phyloP scores from a whole-genome alignment of 2,888 invertebrate genomes.

The Prostheceraeus crozeri region DNA sequence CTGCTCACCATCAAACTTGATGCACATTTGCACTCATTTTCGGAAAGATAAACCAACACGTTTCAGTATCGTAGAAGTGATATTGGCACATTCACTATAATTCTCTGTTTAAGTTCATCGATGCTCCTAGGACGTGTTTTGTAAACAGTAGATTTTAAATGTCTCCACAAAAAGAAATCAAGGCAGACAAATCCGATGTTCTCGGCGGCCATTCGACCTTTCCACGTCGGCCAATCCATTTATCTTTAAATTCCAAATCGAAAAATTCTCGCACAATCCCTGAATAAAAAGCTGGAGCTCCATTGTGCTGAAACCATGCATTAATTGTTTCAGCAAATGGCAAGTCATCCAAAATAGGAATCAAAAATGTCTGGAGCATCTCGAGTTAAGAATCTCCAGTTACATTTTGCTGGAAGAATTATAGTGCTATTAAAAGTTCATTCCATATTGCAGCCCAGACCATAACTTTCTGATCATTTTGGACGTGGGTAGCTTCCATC shows the following conservation, averaged over 20 bases:
- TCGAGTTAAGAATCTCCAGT: conserved; percentile 23
- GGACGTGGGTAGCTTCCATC: conserved; percentile 28
- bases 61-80: conserved; percentile 22
- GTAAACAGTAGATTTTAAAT: conserved; percentile 19
- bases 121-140: conserved; percentile 11
- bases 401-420: conserved; percentile 12
- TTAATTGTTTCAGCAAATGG: conserved; percentile 18
- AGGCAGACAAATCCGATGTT: conserved; percentile 20
- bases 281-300: conserved; percentile 16
- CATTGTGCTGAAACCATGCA: conserved; percentile 20
- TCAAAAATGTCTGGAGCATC: conserved; percentile 24
- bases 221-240: conserved; percentile 24
- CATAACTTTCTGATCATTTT: conserved; percentile 28
- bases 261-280: conserved; percentile 14
- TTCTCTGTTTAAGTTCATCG: conserved; percentile 19
- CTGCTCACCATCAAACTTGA: conserved; percentile 20
- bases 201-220: conserved; percentile 13
- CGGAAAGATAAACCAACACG: conserved; percentile 22
- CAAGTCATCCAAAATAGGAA: conserved; percentile 20
- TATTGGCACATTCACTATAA: too few species aligned
- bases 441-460: conserved; percentile 23
- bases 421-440: conserved; percentile 14
- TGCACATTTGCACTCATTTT: conserved; percentile 29
- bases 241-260: conserved; percentile 9
- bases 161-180: conserved; percentile 23